These are phyloP conservation scores for Taenioides sp. DNA, from an alignment of 2,797 vertebrate species.

Conservation along the genomic window DNA sequence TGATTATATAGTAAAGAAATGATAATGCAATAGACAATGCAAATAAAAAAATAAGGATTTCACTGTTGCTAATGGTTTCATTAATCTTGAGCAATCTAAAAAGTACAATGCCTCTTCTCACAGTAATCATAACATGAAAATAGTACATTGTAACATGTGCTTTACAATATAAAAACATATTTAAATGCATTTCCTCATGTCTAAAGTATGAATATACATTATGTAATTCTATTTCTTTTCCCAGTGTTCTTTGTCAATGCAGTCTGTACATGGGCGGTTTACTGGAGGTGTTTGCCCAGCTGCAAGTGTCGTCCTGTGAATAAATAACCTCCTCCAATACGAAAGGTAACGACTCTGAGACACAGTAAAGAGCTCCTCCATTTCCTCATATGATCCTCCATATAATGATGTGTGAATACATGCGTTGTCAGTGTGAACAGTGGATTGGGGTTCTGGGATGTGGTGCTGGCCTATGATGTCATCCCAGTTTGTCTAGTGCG, in stretches of 20 bases:
- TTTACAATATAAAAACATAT: no score
- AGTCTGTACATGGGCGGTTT: background rate
- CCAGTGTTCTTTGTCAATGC: constrained; percentile 7
- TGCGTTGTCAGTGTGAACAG: background rate
- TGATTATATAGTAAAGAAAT: background rate
- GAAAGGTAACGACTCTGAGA: constrained; percentile 41
- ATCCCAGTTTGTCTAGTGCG: constrained; percentile 16
- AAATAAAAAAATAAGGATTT: background rate
- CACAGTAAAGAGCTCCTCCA: constrained; percentile 16
- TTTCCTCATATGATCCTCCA: background rate
- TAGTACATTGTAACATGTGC: no score
- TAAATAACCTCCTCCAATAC: constrained; percentile 44
- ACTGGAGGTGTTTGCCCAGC: constrained; percentile 62
- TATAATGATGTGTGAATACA: background rate
- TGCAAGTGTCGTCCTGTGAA: constrained; percentile 43
- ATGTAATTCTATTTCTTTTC: background rate
- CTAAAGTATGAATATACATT: no score
- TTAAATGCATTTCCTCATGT: no score
- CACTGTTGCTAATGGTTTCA: background rate
- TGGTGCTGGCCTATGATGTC: constrained; percentile 9
- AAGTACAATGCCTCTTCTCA: background rate
- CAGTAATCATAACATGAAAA: background rate
- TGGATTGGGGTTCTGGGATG: background rate
- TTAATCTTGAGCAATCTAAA: no score
- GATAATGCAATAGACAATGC: no score